Evolutionary conservation across 2,888 invertebrate genomes (phyloP), one percentile per base, ranked within the genome.

Genomic region (Oligia latruncula): DNA sequence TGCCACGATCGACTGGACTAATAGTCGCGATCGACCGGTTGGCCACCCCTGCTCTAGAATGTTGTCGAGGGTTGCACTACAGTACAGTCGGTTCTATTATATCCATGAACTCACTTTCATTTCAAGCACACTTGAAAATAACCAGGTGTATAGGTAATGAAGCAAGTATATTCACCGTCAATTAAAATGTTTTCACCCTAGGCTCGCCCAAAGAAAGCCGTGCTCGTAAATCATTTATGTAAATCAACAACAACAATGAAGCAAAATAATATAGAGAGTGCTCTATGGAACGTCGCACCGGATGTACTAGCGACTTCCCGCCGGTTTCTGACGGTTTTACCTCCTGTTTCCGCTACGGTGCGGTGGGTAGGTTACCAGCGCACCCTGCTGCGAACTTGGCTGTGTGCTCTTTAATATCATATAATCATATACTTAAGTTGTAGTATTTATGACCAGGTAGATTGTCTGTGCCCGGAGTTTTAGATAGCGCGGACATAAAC

Each of bases 181-280:
- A 85, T 89, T 89, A 81, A 84, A 89, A 84, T 89, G 80, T 88
- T 88, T 89, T 87, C 84, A 80, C 81, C 86, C 83, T 90, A 85
- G 74, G 76, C 88, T 87, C 84, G 87, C 83, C 90, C 87, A 89
- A 93, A 93, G 93, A 92, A 93, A 91, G 90, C 89, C 89, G 85
- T 66, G 88, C 86, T 90, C 92, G 91, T 95, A 93, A 94, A 94
- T 95, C 93, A 95, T 94, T 94, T 95, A 95, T 94, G 95, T 91
- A 94, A 95, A 95, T 94, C 93, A 90, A 90, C 88, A 91, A 91
- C 93, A 94, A 95, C 94, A 95, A 94, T 93, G 93, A 93, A 91
- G 91, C 91, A 90, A 94, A 94, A 94, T 94, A 93, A 93, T 93
- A 93, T 93, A 94, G 93, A 89, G 90, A 90, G 91, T 91, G 91